Evolutionary conservation across 2,888 invertebrate genomes (phyloP), one percentile per base, ranked within the genome.

Genomic region (Sinelater perroti): DNA sequence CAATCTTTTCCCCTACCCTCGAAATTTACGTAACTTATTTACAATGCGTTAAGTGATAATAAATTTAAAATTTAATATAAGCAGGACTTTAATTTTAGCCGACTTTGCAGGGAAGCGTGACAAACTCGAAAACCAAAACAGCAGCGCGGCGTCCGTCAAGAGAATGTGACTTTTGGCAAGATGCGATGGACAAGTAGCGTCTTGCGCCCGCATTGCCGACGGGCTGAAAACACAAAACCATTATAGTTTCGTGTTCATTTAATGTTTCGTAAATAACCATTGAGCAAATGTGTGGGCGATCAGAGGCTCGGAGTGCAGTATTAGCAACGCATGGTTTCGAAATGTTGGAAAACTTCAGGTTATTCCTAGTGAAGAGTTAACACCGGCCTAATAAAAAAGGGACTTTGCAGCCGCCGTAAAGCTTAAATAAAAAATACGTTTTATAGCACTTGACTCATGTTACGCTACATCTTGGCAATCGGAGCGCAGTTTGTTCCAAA

Each of bases 91-190:
- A 50, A 50, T 50, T 38, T 40, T 28, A 50, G 49, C 38, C 24
- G 35, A 42, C 42, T 44, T 17, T 17, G 42, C 40, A 52, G n/a
- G 33, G 40, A 33, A 42, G 42, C 42, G 21, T 52, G 30, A 44
- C 51, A 5, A 50, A 52, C 38, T 26, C 30, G 40, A 40, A 40
- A 40, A 30, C 42, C 52, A 52, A 44, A 42, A 33, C 20, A 31
- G 44, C 40, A 31, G 16, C 16, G 18, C 30, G 30, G 31, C 42
- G 44, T 52, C 42, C 52, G 44, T 50, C 50, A 31, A 24, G 44
- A 52, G 44, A 52, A 44, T 52, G 30, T 21, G 52, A 44, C 44
- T 44, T 52, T 52, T 52, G 52, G 52, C 52, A 52, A 52, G 33
- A 16, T 16, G 24, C 24, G 24, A 38, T 11, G 21, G 20, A 38